Evolutionary conservation across 2,797 vertebrate genomes (phyloP).

Genomic region (Staurois parvus): DNA sequence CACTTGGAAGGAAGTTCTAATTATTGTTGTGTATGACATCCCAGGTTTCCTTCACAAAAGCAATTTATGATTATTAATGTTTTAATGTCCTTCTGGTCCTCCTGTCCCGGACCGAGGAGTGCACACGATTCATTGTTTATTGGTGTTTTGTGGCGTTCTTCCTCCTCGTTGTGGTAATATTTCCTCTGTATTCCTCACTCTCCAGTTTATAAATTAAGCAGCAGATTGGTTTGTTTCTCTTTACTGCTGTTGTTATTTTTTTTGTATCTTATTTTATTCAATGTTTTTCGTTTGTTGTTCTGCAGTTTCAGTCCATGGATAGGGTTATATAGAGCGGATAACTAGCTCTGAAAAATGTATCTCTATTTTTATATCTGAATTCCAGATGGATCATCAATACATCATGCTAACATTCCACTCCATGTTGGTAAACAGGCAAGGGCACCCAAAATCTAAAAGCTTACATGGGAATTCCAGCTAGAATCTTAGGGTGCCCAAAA

Average conservation of each 20-base stretch:
- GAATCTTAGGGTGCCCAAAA: too few relatives aligned
- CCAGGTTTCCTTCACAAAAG: too few relatives aligned
- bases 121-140: not conserved
- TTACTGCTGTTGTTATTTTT: not conserved
- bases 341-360: too few relatives aligned
- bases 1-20: constrained; percentile 3
- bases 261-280: not conserved
- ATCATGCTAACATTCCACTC: too few relatives aligned
- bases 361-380: too few relatives aligned
- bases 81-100: constrained; percentile 4
- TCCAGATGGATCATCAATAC: too few relatives aligned
- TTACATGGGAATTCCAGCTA: too few relatives aligned
- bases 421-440: too few relatives aligned
- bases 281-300: too few relatives aligned
- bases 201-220: not conserved
- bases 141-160: not conserved
- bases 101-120: not conserved
- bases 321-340: too few relatives aligned
- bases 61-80: constrained; percentile 33
- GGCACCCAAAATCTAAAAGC: too few relatives aligned
- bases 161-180: not conserved
- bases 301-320: too few relatives aligned
- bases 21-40: not conserved
- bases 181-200: not conserved
- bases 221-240: not conserved